These are phyloP conservation scores for Chironomus striatipennis DNA, from an alignment of 1,140 invertebrate species.

Conservation along the genomic window DNA sequence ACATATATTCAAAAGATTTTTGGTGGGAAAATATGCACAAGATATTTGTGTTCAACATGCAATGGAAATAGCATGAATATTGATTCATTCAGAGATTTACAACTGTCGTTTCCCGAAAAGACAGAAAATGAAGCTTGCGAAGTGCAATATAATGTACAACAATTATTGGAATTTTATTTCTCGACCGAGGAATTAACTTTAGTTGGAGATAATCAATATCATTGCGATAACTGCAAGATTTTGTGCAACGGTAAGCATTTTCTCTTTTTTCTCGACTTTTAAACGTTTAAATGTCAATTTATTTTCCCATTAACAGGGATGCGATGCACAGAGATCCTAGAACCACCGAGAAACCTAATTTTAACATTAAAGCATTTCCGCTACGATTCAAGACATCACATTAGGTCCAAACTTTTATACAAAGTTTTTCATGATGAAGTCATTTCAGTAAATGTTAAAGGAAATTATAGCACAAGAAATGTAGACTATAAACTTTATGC, in stretches of 20 bases:
- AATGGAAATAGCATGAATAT: slow-evolving; percentile 56
- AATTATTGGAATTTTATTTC: slow-evolving; percentile 65
- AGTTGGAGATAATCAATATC: slow-evolving; percentile 68
- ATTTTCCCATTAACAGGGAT: slow-evolving; percentile 39
- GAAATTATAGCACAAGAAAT: slow-evolving; percentile 29
- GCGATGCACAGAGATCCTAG: slow-evolving; percentile 58
- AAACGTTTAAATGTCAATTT: no score
- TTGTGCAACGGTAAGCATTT: slow-evolving; percentile 52
- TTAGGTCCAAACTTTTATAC: slow-evolving; percentile 63
- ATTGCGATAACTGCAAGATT: slow-evolving; percentile 64
- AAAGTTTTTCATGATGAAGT: slow-evolving; percentile 54
- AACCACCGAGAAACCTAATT: slow-evolving; percentile 65
- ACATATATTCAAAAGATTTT: slow-evolving; percentile 58
- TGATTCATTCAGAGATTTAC: slow-evolving; percentile 71
- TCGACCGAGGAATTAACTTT: slow-evolving; percentile 59
- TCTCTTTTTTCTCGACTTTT: no score
- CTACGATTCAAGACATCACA: slow-evolving; percentile 58
- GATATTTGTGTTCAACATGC: slow-evolving; percentile 62
- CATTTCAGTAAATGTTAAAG: slow-evolving; percentile 42
- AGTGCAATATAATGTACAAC: slow-evolving; percentile 52
- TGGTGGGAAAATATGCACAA: slow-evolving; percentile 62
- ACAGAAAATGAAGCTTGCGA: slow-evolving; percentile 41
- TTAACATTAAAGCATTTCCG: slow-evolving; percentile 74
- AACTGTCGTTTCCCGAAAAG: slow-evolving; percentile 66
- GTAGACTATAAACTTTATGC: slow-evolving; percentile 63